A percentile compares a stretch with the other conserved stretches of the same genome.
These are phyloP conservation scores for Hippopotamus amphibius DNA, from an alignment of 2,113 vertebrate genomes.

Conservation along the genomic window DNA sequence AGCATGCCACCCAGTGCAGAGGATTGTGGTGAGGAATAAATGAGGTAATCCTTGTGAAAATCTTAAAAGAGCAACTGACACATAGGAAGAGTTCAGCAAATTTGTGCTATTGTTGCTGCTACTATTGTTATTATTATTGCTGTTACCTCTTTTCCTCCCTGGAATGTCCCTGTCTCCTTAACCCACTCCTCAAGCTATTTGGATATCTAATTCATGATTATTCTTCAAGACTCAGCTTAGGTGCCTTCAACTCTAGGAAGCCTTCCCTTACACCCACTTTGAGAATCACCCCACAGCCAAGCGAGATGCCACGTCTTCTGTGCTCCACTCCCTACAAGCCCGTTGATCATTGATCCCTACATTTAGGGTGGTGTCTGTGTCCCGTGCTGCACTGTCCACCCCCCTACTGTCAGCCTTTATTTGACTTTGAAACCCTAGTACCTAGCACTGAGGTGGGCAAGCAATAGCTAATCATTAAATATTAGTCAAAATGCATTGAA, in stretches of 20 bases:
- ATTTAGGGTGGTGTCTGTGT: neutral
- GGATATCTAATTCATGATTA: neutral
- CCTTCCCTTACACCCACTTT: neutral
- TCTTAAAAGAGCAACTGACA: neutral
- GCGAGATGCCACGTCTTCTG: neutral
- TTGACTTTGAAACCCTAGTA: neutral
- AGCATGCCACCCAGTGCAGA: neutral
- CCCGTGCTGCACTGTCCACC: neutral
- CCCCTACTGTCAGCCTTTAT: neutral
- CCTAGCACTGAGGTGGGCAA: neutral
- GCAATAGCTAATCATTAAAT: neutral
- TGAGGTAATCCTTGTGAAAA: neutral
- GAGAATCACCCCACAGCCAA: neutral
- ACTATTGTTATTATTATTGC: neutral
- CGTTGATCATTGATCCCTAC: neutral
- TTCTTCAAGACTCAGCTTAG: neutral
- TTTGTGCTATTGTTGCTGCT: rapidly evolving
- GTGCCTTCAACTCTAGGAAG: neutral
- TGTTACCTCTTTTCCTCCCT: neutral
- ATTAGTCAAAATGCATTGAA: neutral
- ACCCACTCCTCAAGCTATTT: neutral
- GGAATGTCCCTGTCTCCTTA: neutral
- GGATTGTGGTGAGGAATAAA: neutral
- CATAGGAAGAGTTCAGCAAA: neutral
- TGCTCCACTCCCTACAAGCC: neutral